Conservation (phyloP, 2,113 vertebrate genomes). For the Oenanthe oenanthe region DNA sequence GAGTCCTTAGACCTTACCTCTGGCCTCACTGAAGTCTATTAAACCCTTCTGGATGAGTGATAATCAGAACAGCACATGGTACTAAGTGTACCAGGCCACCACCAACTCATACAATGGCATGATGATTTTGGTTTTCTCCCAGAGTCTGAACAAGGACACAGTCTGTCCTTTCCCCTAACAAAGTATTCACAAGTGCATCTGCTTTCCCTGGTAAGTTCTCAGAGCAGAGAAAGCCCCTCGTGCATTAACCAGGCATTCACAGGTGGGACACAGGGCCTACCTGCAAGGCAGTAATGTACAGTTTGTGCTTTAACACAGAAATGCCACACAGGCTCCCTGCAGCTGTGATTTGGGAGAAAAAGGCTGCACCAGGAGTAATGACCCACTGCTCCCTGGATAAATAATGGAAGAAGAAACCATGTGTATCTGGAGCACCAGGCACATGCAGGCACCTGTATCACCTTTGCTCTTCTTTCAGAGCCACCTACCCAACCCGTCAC, state of each 20-base stretch:
- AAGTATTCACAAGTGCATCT: not conserved
- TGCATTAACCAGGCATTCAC: not conserved
- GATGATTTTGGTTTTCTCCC: not conserved
- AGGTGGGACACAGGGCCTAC: rapidly evolving
- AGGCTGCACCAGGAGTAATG: rapidly evolving
- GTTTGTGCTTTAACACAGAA: not conserved
- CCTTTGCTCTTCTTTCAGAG: not conserved
- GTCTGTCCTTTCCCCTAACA: not conserved
- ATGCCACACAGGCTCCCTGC: rapidly evolving
- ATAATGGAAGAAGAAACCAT: rapidly evolving
- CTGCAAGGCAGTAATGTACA: rapidly evolving
- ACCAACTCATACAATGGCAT: not conserved
- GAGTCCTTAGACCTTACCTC: not conserved
- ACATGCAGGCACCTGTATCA: rapidly evolving
- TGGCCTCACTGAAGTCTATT: not conserved
- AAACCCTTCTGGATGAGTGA: not conserved
- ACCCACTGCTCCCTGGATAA: rapidly evolving
- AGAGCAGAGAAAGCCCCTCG: rapidly evolving
- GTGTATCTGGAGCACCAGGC: rapidly evolving
- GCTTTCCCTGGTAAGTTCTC: not conserved
- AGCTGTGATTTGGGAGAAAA: not conserved
- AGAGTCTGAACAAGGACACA: not conserved
- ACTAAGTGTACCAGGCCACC: not conserved
- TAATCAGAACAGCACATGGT: not conserved
- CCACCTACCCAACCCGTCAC: rapidly evolving